Conservation (phyloP, 2,797 vertebrate genomes). For the Discoglossus pictus region DNA sequence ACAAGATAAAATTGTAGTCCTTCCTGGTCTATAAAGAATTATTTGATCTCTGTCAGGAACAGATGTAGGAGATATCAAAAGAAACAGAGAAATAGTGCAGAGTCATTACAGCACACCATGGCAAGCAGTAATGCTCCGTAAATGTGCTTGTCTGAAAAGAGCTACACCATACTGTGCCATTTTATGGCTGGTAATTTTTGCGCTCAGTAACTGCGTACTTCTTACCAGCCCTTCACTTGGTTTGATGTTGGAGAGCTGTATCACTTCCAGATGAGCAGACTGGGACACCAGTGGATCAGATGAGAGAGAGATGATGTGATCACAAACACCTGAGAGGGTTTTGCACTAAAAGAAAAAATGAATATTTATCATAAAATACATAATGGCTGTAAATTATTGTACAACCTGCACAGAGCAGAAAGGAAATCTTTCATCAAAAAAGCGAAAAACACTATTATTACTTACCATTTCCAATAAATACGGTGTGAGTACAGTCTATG, state of each 20-base stretch:
- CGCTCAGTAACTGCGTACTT: conserved; percentile 64
- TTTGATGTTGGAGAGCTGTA: conserved; percentile 96
- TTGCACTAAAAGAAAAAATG: conserved; percentile 81
- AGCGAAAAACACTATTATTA: too few relatives aligned
- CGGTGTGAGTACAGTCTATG: too few relatives aligned
- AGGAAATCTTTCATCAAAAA: conserved; percentile 42
- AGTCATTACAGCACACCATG: neutral
- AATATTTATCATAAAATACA: conserved; percentile 21
- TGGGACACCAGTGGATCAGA: conserved; percentile 98
- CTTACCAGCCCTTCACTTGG: conserved; percentile 94
- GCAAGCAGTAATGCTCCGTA: neutral
- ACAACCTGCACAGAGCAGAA: conserved; percentile 43
- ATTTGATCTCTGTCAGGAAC: too few relatives aligned
- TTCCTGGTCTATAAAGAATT: too few relatives aligned
- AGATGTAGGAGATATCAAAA: too few relatives aligned
- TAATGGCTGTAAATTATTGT: conserved; percentile 15
- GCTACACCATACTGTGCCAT: conserved; percentile 3
- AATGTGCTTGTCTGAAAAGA: conserved; percentile 15
- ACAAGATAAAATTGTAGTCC: too few relatives aligned
- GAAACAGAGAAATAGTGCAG: neutral
- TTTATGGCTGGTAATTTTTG: conserved; percentile 54
- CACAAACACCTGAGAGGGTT: conserved; percentile 94
- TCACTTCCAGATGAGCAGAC: conserved; percentile 96
- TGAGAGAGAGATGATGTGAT: conserved; percentile 96
- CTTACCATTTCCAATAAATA: too few relatives aligned